Percentiles rank a stretch among this genome's conserved stretches.
Conservation (phyloP, 2,888 invertebrate species). For the Empis stercorea region DNA sequence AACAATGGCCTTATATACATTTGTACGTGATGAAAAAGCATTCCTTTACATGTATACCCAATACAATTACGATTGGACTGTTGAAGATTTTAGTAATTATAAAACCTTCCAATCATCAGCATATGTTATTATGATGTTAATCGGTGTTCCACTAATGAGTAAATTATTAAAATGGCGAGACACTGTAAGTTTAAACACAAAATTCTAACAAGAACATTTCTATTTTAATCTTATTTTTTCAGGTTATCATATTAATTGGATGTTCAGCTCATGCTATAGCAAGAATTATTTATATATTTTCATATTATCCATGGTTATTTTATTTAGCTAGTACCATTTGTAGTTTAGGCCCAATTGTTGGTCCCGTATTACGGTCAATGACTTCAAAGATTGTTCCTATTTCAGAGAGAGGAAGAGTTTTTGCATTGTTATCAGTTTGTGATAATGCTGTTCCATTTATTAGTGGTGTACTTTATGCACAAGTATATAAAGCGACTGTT, state of each 20-base stretch:
- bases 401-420: conserved; percentile 65
- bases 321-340: conserved; percentile 62
- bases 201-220: conserved; percentile 5
- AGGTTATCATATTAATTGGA: conserved; percentile 59
- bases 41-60: conserved; percentile 64
- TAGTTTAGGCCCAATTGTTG: conserved; percentile 64
- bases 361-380: conserved; percentile 68
- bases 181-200: conserved; percentile 37
- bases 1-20: conserved; percentile 67
- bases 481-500: conserved; percentile 55
- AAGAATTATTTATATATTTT: conserved; percentile 53
- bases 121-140: conserved; percentile 56
- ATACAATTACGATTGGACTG: conserved; percentile 58
- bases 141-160: conserved; percentile 59
- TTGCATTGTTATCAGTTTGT: conserved; percentile 63
- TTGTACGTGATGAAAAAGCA: conserved; percentile 69
- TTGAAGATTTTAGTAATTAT: conserved; percentile 56
- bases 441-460: conserved; percentile 68
- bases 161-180: conserved; percentile 53
- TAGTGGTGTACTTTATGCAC: conserved; percentile 58
- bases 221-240: conserved; percentile 8
- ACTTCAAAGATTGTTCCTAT: conserved; percentile 62
- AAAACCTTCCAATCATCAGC: conserved; percentile 57
- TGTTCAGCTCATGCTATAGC: conserved; percentile 55
- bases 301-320: conserved; percentile 42